Evolutionary conservation across 2,888 invertebrate genomes (phyloP).

Genomic region (Tolmerus cingulatus): DNA sequence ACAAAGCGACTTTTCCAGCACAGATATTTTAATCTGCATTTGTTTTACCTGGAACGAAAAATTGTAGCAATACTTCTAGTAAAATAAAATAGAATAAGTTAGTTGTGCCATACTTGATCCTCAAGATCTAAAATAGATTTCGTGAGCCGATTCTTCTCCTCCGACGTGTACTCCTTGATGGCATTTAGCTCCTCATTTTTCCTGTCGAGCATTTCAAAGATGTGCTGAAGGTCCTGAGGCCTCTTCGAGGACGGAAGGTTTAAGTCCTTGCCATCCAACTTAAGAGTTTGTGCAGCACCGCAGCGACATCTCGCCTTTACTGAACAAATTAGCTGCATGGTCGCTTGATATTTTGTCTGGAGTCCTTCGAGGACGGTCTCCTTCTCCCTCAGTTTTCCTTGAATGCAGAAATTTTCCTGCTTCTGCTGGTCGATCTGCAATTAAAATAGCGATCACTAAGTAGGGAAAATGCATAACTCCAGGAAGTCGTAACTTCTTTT

Average conservation of each 20-base stretch:
- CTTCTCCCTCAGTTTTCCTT: slow-evolving; percentile 18
- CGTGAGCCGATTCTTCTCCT: slow-evolving; percentile 38
- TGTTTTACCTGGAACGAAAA: slow-evolving; percentile 44
- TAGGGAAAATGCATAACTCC: background rate
- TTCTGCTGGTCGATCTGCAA: slow-evolving; percentile 39
- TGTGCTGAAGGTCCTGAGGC: slow-evolving; percentile 34
- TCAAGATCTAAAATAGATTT: slow-evolving; percentile 40
- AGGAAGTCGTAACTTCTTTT: slow-evolving; percentile 38
- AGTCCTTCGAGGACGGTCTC: slow-evolving; percentile 39
- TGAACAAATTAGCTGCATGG: background rate
- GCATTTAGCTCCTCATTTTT: slow-evolving; percentile 27
- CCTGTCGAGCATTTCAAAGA: slow-evolving; percentile 38
- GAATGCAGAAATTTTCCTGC: background rate
- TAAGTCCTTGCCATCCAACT: slow-evolving; percentile 21
- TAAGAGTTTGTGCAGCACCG: slow-evolving; percentile 22
- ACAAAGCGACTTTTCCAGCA: slow-evolving; percentile 44
- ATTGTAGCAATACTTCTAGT: background rate
- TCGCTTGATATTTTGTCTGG: slow-evolving; percentile 5
- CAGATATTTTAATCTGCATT: slow-evolving; percentile 44
- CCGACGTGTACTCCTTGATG: slow-evolving; percentile 32
- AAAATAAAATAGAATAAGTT: background rate
- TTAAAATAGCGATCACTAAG: background rate
- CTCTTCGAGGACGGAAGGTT: background rate
- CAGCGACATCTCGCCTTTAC: slow-evolving; percentile 39
- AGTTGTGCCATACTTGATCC: slow-evolving; percentile 39